phyloP scores from a whole-genome alignment of 2,797 vertebrate genomes.

The Intellagama lesueurii region DNA sequence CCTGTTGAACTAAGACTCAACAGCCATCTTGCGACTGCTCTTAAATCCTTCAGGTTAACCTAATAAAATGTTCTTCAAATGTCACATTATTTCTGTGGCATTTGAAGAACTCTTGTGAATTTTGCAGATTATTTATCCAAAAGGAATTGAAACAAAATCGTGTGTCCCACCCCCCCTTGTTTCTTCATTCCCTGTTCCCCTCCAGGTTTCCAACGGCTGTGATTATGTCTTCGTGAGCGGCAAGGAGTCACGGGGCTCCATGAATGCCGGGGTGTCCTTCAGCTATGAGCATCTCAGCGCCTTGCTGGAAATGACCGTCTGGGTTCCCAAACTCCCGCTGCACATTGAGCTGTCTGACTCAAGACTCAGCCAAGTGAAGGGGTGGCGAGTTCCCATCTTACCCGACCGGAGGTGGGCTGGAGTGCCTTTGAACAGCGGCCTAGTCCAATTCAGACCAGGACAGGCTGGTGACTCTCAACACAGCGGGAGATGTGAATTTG shows the following conservation, averaged over 20 bases:
- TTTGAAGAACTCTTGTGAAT: too few relatives aligned
- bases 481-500: not conserved
- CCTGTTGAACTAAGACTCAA: too few relatives aligned
- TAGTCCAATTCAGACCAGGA: too few relatives aligned
- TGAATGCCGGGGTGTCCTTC: conserved; percentile 95
- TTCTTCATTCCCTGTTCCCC: not conserved
- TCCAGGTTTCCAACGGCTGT: conserved; percentile 95
- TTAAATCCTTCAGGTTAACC: too few relatives aligned
- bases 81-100: too few relatives aligned
- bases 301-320: conserved; percentile 94
- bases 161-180: too few relatives aligned
- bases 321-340: conserved; percentile 96
- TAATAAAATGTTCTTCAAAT: too few relatives aligned
- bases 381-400: conserved; percentile 97
- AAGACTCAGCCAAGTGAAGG: conserved; percentile 95
- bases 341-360: conserved; percentile 91
- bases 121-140: too few relatives aligned
- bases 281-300: conserved; percentile 93
- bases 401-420: conserved; percentile 88
- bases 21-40: too few relatives aligned
- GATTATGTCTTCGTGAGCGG: conserved; percentile 98
- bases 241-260: conserved; percentile 95
- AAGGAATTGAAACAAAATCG: too few relatives aligned
- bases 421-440: too few relatives aligned
- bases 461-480: too few relatives aligned